Percentiles rank a stretch among this genome's conserved stretches.
Conservation (phyloP, 2,113 vertebrate genomes). For the Columba livia region DNA sequence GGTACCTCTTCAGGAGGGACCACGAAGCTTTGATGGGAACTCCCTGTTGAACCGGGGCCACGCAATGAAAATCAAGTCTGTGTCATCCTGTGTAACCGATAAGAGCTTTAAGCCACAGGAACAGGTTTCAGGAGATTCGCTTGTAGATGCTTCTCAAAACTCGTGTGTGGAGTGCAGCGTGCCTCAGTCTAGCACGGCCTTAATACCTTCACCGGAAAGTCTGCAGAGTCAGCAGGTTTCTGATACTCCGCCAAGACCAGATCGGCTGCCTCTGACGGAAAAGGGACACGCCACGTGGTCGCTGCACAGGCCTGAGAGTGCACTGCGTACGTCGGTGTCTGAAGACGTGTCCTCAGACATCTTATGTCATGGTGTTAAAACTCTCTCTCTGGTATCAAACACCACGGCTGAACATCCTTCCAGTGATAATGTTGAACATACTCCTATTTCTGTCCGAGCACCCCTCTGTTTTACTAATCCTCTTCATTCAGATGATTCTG, state of each 20-base stretch:
- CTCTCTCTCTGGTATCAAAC: slow-evolving; percentile 62
- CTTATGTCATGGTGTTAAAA: slow-evolving; percentile 52
- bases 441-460: slow-evolving; percentile 70
- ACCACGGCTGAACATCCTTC: slow-evolving; percentile 40
- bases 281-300: slow-evolving; percentile 81
- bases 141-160: slow-evolving; percentile 68
- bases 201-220: slow-evolving; percentile 41
- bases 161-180: slow-evolving; percentile 66
- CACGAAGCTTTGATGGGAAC: slow-evolving; percentile 90
- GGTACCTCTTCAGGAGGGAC: slow-evolving; percentile 92
- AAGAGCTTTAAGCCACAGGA: slow-evolving; percentile 73
- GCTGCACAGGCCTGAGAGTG: slow-evolving; percentile 73
- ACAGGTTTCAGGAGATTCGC: slow-evolving; percentile 81
- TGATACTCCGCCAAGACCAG: slow-evolving; percentile 81
- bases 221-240: slow-evolving; percentile 50
- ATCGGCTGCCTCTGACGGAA: slow-evolving; percentile 85
- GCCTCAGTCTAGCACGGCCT: slow-evolving; percentile 46
- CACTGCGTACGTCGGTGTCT: background rate
- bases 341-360: slow-evolving; percentile 46
- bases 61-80: slow-evolving; percentile 86
- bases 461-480: slow-evolving; percentile 96
- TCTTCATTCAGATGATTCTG: slow-evolving; percentile 92
- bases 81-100: slow-evolving; percentile 63
- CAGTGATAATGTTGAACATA: slow-evolving; percentile 14
- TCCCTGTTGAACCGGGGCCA: slow-evolving; percentile 83